Conservation (phyloP, 2,888 invertebrate species). For the Mantis religiosa region DNA sequence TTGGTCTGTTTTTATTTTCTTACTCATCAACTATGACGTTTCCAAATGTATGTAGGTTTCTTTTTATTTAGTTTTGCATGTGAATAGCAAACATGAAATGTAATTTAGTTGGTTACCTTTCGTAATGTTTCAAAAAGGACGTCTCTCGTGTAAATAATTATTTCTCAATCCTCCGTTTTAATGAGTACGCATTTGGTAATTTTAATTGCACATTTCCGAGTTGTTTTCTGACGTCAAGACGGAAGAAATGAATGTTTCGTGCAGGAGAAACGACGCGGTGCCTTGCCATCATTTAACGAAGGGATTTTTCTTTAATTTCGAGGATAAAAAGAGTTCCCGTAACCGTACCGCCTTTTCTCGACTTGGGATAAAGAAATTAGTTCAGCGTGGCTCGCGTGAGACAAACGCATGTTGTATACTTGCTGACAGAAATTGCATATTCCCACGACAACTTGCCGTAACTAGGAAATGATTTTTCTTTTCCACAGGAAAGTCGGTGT, state of each 20-base stretch:
- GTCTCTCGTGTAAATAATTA: no score
- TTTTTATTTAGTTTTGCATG: no score
- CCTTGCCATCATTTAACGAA: neutral
- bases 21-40: no score
- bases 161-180: neutral
- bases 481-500: neutral
- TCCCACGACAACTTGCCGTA: neutral
- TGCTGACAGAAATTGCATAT: neutral
- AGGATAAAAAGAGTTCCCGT: neutral
- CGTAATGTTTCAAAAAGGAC: no score
- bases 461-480: neutral
- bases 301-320: neutral
- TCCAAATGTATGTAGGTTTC: no score
- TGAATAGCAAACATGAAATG: no score
- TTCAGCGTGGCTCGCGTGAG: neutral
- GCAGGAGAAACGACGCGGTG: neutral
- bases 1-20: no score
- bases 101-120: no score
- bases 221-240: neutral
- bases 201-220: neutral
- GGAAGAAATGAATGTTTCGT: neutral
- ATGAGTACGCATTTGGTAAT: neutral
- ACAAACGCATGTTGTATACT: neutral
- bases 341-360: neutral
- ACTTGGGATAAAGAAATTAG: neutral